phyloP scores from a whole-genome alignment of 2,113 vertebrate genomes.

The Spilogale gracilis region DNA sequence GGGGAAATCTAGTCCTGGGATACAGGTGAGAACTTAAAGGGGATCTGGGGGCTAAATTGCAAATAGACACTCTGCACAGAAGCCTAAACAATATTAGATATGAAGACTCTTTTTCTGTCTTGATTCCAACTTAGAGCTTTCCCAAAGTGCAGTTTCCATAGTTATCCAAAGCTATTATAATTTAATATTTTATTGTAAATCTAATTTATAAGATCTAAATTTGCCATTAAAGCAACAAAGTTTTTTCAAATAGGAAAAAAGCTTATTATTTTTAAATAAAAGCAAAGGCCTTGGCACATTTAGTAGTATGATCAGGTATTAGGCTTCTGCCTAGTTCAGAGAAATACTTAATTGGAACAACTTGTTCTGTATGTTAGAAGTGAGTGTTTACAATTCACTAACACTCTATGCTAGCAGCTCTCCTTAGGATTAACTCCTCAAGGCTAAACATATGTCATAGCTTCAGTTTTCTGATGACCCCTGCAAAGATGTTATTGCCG shows the following conservation, averaged over 20 bases:
- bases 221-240: conserved; percentile 8
- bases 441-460: conserved; percentile 15
- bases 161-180: background rate
- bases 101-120: background rate
- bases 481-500: background rate
- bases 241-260: conserved; percentile 31
- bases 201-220: background rate
- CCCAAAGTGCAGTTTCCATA: background rate
- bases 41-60: background rate
- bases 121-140: conserved; percentile 36
- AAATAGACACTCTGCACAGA: background rate
- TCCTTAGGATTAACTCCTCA: background rate
- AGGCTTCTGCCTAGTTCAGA: conserved; percentile 58
- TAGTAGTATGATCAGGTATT: conserved; percentile 30
- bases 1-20: background rate
- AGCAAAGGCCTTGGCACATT: background rate
- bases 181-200: conserved; percentile 28
- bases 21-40: background rate
- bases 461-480: conserved; percentile 53
- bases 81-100: background rate
- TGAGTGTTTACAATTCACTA: background rate
- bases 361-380: background rate
- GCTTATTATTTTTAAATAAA: conserved; percentile 2
- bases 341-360: conserved; percentile 43
- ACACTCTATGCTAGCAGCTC: background rate